These are phyloP conservation scores for Hozukius guyotensis DNA, from an alignment of 2,797 vertebrate species.

Conservation along the genomic window DNA sequence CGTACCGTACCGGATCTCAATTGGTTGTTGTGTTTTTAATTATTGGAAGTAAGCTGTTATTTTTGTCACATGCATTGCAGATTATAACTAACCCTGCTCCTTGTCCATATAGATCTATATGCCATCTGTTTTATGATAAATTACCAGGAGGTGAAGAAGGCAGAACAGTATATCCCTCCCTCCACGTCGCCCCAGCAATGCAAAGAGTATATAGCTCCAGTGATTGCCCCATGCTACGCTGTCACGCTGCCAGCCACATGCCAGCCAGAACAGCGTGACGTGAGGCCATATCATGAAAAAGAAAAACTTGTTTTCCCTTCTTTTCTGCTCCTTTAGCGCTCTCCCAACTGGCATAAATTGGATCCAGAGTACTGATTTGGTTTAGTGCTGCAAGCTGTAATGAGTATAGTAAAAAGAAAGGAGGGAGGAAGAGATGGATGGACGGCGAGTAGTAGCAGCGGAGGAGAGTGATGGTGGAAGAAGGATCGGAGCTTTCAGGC, in stretches of 20 bases:
- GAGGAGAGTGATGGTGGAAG: constrained; percentile 52
- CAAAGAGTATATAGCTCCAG: constrained; percentile 8
- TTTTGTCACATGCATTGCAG: background rate
- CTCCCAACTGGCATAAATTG: constrained; percentile 52
- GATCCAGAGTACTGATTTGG: constrained; percentile 42
- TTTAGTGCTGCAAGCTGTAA: constrained; percentile 48
- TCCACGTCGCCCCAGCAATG: constrained; percentile 12
- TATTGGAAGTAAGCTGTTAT: background rate
- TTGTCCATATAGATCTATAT: constrained; percentile 2
- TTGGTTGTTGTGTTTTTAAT: background rate
- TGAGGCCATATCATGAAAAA: constrained; percentile 5
- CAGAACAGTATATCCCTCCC: constrained; percentile 7
- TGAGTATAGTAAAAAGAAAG: constrained; percentile 16
- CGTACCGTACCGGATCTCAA: background rate
- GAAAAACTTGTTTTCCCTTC: background rate
- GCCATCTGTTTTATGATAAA: constrained; percentile 37
- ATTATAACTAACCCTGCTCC: background rate
- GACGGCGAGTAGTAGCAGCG: constrained; percentile 24
- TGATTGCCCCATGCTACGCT: constrained; percentile 52
- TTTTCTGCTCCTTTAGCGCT: constrained; percentile 17
- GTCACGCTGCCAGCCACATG: constrained; percentile 48
- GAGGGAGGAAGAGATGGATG: constrained; percentile 38
- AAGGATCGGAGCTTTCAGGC: constrained; percentile 66
- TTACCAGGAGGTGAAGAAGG: constrained; percentile 34
- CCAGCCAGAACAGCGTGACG: constrained; percentile 26